phyloP scores from a whole-genome alignment of 2,888 invertebrate genomes.

The Apodemia hepburni region DNA sequence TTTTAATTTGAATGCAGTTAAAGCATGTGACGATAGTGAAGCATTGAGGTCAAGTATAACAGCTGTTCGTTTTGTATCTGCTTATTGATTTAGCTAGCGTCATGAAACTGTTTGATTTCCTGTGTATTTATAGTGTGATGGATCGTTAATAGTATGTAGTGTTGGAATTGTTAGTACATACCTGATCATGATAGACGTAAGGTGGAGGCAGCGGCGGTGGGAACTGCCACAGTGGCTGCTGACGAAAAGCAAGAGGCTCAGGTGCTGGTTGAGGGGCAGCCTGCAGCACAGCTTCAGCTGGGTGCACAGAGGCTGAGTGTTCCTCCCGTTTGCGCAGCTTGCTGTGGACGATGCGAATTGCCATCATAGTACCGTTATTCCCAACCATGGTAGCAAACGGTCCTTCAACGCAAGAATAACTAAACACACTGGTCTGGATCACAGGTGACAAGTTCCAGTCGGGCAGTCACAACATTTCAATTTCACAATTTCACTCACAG shows the following conservation, averaged over 20 bases:
- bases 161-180: constrained; percentile 43
- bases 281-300: constrained; percentile 83
- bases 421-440: constrained; percentile 71
- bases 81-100: not conserved
- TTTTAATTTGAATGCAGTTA: constrained; percentile 46
- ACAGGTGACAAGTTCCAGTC: constrained; percentile 75
- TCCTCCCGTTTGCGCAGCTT: constrained; percentile 93
- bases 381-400: constrained; percentile 86
- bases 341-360: constrained; percentile 94
- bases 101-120: constrained; percentile 4
- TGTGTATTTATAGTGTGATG: not conserved
- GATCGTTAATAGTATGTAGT: not conserved
- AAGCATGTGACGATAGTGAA: constrained; percentile 45
- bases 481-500: constrained; percentile 76
- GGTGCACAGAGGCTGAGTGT: constrained; percentile 85
- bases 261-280: constrained; percentile 70
- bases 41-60: constrained; percentile 64
- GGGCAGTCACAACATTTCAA: constrained; percentile 76
- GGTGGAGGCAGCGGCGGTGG: constrained; percentile 89
- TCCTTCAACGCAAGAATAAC: constrained; percentile 69
- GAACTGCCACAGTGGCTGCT: constrained; percentile 91
- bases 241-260: constrained; percentile 82
- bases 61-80: constrained; percentile 31
- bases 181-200: constrained; percentile 91
- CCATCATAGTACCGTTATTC: constrained; percentile 92